These are phyloP conservation scores for Mythimna ferrago DNA, from an alignment of 2,888 invertebrate species.

Conservation along the genomic window DNA sequence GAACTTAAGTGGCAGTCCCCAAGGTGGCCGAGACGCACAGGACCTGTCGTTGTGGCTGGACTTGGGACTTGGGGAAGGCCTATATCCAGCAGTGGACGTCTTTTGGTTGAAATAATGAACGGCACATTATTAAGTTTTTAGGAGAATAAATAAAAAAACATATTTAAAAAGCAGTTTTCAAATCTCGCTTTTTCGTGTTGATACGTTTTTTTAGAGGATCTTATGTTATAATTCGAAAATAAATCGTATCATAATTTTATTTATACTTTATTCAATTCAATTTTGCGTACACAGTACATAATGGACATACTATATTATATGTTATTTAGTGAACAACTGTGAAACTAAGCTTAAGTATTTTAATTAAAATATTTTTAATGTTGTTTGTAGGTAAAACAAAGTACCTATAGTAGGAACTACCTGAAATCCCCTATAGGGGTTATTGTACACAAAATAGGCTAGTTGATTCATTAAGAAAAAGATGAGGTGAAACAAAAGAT, in stretches of 20 bases:
- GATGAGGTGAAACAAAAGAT: neutral
- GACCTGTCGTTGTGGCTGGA: too few relatives aligned
- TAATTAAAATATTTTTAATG: conserved; percentile 11
- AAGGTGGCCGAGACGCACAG: too few relatives aligned
- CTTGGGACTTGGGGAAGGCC: too few relatives aligned
- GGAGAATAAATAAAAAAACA: too few relatives aligned
- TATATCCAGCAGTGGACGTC: too few relatives aligned
- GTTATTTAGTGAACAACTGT: conserved; percentile 27
- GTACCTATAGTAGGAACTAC: neutral
- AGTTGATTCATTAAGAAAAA: neutral
- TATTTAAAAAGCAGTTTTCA: too few relatives aligned
- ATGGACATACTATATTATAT: neutral
- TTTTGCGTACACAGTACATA: conserved; percentile 18
- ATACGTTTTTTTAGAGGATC: neutral
- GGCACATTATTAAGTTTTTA: too few relatives aligned
- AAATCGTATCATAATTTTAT: conserved; percentile 15
- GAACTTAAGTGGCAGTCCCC: too few relatives aligned
- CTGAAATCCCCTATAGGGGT: neutral
- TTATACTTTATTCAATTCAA: conserved; percentile 18
- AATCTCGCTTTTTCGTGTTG: too few relatives aligned
- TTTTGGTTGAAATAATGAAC: too few relatives aligned
- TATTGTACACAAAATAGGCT: neutral
- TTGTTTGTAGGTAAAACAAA: conserved; percentile 2
- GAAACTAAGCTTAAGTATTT: conserved; percentile 16
- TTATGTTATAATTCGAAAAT: conserved; percentile 20